These are phyloP conservation scores for Sipha flava DNA, from an alignment of 1,140 invertebrate species.

Conservation along the genomic window DNA sequence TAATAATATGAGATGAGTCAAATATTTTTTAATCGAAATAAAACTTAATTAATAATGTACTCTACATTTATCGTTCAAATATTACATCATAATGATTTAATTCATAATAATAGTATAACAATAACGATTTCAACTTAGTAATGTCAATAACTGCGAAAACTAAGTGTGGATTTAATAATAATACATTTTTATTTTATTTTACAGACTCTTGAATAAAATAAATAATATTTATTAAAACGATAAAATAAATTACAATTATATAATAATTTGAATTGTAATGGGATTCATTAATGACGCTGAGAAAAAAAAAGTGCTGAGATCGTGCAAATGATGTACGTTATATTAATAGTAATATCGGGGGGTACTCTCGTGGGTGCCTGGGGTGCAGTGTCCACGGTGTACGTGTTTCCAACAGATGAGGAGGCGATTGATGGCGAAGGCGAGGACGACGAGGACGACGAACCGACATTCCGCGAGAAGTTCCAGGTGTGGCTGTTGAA, in stretches of 20 bases:
- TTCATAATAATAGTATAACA: no score
- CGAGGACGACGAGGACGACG: slow-evolving; percentile 61
- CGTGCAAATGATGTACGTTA: slow-evolving; percentile 19
- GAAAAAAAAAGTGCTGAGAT: slow-evolving; percentile 21
- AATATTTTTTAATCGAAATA: no score
- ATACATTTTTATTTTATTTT: not conserved
- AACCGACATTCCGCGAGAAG: slow-evolving; percentile 80
- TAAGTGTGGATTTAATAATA: slow-evolving; percentile 2
- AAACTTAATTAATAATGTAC: no score
- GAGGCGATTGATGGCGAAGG: slow-evolving; percentile 60
- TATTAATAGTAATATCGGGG: slow-evolving; percentile 32
- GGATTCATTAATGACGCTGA: not conserved
- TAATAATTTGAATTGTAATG: not conserved
- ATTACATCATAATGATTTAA: no score
- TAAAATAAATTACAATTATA: not conserved
- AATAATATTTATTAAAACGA: not conserved
- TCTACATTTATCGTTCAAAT: no score
- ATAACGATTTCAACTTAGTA: no score
- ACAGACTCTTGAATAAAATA: slow-evolving; percentile 24
- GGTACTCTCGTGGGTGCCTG: slow-evolving; percentile 29
- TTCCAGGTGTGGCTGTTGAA: slow-evolving; percentile 63
- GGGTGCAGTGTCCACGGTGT: slow-evolving; percentile 66
- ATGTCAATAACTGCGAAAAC: not conserved
- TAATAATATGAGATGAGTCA: no score
- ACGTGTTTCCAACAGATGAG: slow-evolving; percentile 79